Conservation (phyloP, 2,797 vertebrate species). For the Podargus strigoides region DNA sequence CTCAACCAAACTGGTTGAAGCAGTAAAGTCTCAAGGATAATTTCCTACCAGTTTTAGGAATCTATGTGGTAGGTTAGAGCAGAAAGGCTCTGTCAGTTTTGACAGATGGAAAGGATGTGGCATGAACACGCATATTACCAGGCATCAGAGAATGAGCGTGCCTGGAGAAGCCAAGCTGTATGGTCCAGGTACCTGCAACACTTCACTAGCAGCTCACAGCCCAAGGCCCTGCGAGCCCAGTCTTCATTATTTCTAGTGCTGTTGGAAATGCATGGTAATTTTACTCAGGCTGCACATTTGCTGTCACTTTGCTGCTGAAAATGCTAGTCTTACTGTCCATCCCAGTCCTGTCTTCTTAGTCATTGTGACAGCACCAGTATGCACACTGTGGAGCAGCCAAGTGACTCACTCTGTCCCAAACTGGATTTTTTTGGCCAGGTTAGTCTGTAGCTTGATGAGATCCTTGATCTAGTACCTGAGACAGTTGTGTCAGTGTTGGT, state of each 20-base stretch:
- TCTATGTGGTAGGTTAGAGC: not conserved
- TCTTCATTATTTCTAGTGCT: not conserved
- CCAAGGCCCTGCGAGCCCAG: not conserved
- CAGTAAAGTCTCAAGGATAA: not conserved
- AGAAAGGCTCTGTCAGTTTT: not conserved
- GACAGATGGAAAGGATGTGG: not conserved
- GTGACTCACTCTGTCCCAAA: not conserved
- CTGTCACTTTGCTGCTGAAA: not conserved
- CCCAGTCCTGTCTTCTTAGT: not conserved
- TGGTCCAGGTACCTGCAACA: not conserved
- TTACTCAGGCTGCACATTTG: not conserved
- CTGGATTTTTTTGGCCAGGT: not conserved
- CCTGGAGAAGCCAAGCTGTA: not conserved
- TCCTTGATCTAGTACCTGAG: not conserved
- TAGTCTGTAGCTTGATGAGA: not conserved
- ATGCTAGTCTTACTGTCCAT: not conserved
- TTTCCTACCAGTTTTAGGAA: not conserved
- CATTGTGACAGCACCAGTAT: not conserved
- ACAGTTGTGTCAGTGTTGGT: not conserved
- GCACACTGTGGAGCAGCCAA: fast-evolving
- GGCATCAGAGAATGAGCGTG: not conserved
- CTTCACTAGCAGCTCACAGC: not conserved
- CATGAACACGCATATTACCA: not conserved
- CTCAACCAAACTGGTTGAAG: not conserved
- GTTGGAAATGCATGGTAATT: not conserved